Evolutionary conservation across 2,113 vertebrate species (phyloP).

Genomic region (Spea multiplicata): DNA sequence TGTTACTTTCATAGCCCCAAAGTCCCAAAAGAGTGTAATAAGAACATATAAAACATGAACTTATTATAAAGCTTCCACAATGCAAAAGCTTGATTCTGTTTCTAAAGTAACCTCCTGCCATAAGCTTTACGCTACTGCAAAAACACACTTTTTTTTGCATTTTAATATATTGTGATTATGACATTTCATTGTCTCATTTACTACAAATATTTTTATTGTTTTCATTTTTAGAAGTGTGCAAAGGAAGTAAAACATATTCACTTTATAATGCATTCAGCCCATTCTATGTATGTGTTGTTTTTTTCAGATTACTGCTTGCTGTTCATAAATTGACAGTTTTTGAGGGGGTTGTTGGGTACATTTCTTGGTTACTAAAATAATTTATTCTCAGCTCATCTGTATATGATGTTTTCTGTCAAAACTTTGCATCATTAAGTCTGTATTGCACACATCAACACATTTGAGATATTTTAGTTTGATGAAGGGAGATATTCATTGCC

Average conservation of each 20-base stretch:
- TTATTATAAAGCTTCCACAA: too few relatives aligned
- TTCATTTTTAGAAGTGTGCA: background rate
- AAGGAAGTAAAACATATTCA: background rate
- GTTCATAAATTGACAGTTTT: conserved; percentile 14
- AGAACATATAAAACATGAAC: too few relatives aligned
- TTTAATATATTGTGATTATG: background rate
- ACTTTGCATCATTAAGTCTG: conserved; percentile 9
- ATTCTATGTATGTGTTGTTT: conserved; percentile 2
- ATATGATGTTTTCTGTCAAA: conserved; percentile 11
- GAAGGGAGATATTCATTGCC: background rate
- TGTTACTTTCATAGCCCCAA: too few relatives aligned
- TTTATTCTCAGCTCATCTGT: conserved; percentile 4
- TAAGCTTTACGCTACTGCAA: too few relatives aligned
- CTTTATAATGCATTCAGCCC: background rate
- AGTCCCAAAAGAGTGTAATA: too few relatives aligned
- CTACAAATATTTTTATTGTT: background rate
- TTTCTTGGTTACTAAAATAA: background rate
- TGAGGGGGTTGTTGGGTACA: conserved; percentile 13
- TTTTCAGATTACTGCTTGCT: conserved; percentile 2
- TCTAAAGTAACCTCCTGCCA: too few relatives aligned
- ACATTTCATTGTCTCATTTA: background rate
- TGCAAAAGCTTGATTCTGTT: too few relatives aligned
- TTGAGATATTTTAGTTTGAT: background rate
- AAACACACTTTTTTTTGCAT: too few relatives aligned
- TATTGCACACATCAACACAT: conserved; percentile 1